A percentile compares a stretch with the other conserved stretches of the same genome.
Evolutionary conservation across 64 coral and sea anemone genomes (phyloP).

Genomic region (Stichodactyla helianthus): DNA sequence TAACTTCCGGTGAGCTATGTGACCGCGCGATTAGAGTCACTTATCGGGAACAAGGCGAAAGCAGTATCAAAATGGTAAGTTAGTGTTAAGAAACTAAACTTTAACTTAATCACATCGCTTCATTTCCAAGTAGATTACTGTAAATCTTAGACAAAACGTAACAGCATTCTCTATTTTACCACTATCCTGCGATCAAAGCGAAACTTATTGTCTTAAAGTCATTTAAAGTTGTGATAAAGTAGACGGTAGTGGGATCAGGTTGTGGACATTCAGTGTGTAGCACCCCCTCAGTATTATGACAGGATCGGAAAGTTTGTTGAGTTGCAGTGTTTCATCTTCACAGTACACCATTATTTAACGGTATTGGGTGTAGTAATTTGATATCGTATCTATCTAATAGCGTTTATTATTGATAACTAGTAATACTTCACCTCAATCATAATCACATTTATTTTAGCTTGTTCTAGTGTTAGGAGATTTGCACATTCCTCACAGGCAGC

Average conservation of each 20-base stretch:
- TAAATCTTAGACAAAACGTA: background rate
- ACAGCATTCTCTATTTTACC: background rate
- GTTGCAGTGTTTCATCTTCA: background rate
- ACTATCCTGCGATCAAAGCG: background rate
- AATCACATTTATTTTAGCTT: conserved; percentile 49
- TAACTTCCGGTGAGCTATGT: conserved; percentile 74
- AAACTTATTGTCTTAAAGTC: background rate
- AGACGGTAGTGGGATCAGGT: background rate
- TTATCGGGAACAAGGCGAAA: background rate
- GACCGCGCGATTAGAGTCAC: conserved; percentile 42
- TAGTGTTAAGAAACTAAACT: background rate
- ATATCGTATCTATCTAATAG: background rate
- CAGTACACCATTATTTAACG: background rate
- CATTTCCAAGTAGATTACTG: background rate
- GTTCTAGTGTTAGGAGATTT: conserved; percentile 95
- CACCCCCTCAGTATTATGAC: background rate
- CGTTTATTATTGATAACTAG: background rate
- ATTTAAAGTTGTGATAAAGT: background rate
- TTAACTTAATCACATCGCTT: background rate
- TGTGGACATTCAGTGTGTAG: background rate
- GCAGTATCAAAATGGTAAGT: conserved; percentile 56
- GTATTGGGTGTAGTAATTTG: background rate
- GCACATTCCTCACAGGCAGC: conserved; percentile 90
- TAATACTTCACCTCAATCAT: background rate
- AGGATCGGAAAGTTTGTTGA: background rate